A percentile compares a stretch with the other conserved stretches of the same genome.
Conservation (phyloP, 2,888 invertebrate species). For the Diaphora mendica region DNA sequence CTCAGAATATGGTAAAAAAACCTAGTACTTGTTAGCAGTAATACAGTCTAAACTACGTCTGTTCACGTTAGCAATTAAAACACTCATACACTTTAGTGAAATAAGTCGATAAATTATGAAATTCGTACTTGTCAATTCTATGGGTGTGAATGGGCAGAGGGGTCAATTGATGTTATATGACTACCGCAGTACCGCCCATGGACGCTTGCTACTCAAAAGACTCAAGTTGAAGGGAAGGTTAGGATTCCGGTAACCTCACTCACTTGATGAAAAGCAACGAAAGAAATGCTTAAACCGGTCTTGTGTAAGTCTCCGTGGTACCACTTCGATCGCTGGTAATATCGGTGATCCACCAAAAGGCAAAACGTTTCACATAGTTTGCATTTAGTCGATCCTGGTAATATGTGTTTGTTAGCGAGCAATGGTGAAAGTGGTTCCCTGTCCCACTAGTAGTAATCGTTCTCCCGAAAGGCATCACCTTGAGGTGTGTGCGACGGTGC, state of each 20-base stretch:
- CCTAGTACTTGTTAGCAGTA: not conserved
- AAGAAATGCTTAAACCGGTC: not conserved
- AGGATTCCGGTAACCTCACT: not conserved
- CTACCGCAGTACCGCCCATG: not conserved
- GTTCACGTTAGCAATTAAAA: not conserved
- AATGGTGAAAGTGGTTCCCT: conserved; percentile 43
- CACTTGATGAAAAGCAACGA: not conserved
- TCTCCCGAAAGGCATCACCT: conserved; percentile 71
- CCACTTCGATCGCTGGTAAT: not conserved
- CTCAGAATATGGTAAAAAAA: not conserved
- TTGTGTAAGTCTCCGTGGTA: not conserved
- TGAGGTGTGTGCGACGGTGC: conserved; percentile 79
- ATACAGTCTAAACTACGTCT: not conserved
- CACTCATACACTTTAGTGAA: not conserved
- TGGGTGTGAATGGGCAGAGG: not conserved
- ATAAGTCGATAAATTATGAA: not conserved
- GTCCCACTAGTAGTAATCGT: conserved; percentile 40
- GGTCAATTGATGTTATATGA: not conserved
- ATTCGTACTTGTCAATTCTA: not conserved
- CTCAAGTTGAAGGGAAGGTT: not conserved
- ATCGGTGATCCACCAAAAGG: not conserved
- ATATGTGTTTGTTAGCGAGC: conserved; percentile 2
- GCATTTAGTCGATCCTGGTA: not conserved
- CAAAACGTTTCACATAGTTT: too few species aligned
- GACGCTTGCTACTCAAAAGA: not conserved